Evolutionary conservation across 1,140 invertebrate genomes (phyloP).

Genomic region (Diuraphis noxia): DNA sequence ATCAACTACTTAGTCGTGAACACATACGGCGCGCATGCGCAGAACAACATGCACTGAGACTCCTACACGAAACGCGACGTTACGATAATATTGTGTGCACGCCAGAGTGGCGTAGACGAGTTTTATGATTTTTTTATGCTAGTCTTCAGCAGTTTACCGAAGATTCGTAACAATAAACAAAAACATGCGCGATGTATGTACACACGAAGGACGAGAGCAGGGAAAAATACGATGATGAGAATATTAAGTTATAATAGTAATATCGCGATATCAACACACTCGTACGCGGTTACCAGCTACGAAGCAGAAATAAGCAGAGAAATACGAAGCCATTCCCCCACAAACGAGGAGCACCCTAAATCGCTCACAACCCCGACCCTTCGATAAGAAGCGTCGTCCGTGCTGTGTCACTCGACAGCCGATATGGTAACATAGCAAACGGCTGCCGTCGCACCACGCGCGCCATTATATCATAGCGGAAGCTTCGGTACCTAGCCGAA

Average conservation of each 20-base stretch:
- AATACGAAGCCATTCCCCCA: not conserved
- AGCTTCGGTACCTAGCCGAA: not conserved
- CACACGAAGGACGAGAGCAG: not conserved
- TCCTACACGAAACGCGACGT: slow-evolving; percentile 28
- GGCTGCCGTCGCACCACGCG: no score
- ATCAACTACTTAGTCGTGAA: not conserved
- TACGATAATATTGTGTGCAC: not conserved
- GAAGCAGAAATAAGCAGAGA: not conserved
- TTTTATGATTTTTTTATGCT: not conserved
- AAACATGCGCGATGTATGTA: not conserved
- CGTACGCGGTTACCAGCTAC: not conserved
- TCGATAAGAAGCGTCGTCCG: not conserved
- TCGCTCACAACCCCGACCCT: not conserved
- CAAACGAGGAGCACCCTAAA: not conserved
- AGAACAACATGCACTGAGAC: not conserved
- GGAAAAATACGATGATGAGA: not conserved
- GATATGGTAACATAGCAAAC: not conserved
- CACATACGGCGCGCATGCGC: not conserved
- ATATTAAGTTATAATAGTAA: not conserved
- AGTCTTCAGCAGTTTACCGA: not conserved
- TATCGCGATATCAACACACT: not conserved
- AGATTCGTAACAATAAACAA: not conserved
- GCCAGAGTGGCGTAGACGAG: not conserved
- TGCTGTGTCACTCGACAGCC: not conserved
- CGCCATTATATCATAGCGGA: not conserved